Evolutionary conservation across 2,797 vertebrate genomes (phyloP).

Genomic region (Lagorchestes hirsutus): DNA sequence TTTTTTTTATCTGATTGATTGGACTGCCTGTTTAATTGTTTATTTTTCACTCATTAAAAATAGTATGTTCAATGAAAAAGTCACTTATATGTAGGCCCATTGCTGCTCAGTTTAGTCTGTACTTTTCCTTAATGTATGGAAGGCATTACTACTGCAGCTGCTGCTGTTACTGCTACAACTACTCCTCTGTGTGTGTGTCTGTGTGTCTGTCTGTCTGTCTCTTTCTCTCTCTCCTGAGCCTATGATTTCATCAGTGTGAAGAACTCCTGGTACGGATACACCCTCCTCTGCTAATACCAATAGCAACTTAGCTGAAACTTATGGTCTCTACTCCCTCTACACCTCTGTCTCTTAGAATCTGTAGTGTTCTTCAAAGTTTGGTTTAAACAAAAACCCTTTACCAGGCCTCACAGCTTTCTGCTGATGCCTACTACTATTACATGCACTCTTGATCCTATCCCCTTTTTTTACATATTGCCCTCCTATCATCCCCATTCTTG

Average conservation of each 20-base stretch:
- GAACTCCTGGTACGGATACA: neutral
- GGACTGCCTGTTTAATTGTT: conserved; percentile 24
- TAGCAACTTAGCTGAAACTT: neutral
- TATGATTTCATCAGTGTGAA: neutral
- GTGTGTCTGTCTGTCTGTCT: no score
- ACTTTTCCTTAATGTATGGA: neutral
- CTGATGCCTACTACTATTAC: neutral
- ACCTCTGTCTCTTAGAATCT: neutral
- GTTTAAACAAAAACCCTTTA: neutral
- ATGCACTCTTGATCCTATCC: neutral
- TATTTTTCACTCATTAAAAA: conserved; percentile 50
- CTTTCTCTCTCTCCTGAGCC: neutral
- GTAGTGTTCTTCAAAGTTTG: neutral
- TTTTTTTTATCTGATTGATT: conserved; percentile 39
- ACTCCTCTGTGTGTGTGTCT: no score
- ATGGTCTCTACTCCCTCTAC: neutral
- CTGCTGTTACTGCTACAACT: neutral
- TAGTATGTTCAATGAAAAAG: conserved; percentile 6
- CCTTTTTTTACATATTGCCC: neutral
- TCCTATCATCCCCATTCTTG: neutral
- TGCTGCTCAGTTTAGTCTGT: conserved; percentile 2
- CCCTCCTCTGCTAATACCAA: neutral
- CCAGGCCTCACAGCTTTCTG: neutral
- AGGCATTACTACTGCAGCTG: conserved; percentile 22
- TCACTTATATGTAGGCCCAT: neutral